Evolutionary conservation across 2,888 invertebrate species (phyloP).

Genomic region (Argyresthia goedartella): DNA sequence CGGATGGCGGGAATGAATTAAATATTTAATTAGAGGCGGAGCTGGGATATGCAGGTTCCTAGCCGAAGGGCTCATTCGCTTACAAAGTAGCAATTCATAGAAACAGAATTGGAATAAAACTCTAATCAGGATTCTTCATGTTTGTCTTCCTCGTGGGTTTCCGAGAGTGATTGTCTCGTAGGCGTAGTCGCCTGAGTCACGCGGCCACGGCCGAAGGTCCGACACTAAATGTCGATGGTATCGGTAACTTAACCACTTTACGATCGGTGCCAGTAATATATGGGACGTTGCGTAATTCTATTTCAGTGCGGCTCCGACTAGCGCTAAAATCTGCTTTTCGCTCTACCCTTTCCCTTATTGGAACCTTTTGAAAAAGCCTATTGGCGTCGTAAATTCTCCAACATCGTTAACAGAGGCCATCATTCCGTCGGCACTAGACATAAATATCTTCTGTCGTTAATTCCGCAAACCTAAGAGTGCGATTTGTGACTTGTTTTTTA

Average conservation of each 20-base stretch:
- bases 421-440: slow-evolving; percentile 26
- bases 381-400: background rate
- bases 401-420: slow-evolving; percentile 5
- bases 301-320: slow-evolving; percentile 21
- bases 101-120: slow-evolving; percentile 36
- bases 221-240: slow-evolving; percentile 58
- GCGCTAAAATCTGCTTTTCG: background rate
- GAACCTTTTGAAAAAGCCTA: background rate
- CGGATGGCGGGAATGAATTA: slow-evolving; percentile 49
- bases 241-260: slow-evolving; percentile 65
- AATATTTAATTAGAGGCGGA: slow-evolving; percentile 55
- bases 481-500: slow-evolving; percentile 50
- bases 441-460: slow-evolving; percentile 56
- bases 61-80: slow-evolving; percentile 16
- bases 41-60: slow-evolving; percentile 15
- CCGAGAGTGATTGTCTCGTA: slow-evolving; percentile 28
- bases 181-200: slow-evolving; percentile 61
- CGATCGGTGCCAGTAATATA: slow-evolving; percentile 56
- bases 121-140: slow-evolving; percentile 46
- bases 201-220: slow-evolving; percentile 51
- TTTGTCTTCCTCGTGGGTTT: slow-evolving; percentile 10
- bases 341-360: background rate
- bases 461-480: slow-evolving; percentile 31
- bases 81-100: slow-evolving; percentile 41
- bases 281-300: slow-evolving; percentile 58